phyloP scores from a whole-genome alignment of 2,113 vertebrate genomes.

The Pristiophorus japonicus region DNA sequence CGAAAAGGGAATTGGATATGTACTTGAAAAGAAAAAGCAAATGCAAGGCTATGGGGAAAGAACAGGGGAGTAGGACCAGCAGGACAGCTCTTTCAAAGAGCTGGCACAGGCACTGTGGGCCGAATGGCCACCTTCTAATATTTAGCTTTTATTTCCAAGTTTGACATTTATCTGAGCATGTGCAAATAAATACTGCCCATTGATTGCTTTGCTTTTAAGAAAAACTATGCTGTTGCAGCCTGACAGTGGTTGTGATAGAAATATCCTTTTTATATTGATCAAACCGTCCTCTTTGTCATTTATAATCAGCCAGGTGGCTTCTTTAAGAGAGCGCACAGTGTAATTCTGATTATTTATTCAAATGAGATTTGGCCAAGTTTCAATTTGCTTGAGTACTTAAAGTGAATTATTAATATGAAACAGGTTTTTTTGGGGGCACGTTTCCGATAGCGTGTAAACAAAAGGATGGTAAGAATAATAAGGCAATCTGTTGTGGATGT shows the following conservation, averaged over 20 bases:
- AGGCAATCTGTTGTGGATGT: neutral
- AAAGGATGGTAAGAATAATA: neutral
- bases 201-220: neutral
- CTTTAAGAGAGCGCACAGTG: neutral
- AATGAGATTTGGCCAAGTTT: conserved; percentile 10
- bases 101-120: neutral
- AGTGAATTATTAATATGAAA: neutral
- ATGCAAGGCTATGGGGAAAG: neutral
- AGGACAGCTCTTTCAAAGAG: neutral
- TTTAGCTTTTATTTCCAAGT: neutral
- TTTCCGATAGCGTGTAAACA: neutral
- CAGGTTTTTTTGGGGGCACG: neutral
- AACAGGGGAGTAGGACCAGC: neutral
- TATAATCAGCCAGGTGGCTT: neutral
- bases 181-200: neutral
- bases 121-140: neutral
- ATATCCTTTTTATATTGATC: neutral
- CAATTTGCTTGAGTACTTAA: neutral
- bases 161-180: neutral
- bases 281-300: neutral
- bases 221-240: neutral
- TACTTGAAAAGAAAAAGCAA: neutral
- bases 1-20: neutral
- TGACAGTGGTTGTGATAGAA: neutral
- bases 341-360: neutral